Evolutionary conservation across 1,140 invertebrate genomes (phyloP).

Genomic region (Calycopis cecrops): DNA sequence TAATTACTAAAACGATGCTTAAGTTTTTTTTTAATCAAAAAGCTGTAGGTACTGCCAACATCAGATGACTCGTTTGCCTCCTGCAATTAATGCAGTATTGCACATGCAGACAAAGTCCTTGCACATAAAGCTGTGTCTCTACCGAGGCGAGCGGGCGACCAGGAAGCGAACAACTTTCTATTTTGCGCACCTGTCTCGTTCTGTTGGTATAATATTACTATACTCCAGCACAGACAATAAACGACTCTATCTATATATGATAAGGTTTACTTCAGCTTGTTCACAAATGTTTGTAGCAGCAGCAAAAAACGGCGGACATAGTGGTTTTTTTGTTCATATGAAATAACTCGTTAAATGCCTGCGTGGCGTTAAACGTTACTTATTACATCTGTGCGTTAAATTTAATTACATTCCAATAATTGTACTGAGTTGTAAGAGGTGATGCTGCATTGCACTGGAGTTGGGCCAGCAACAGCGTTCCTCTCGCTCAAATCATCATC

Average conservation of each 20-base stretch:
- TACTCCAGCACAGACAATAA: slow-evolving; percentile 28
- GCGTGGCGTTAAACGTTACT: neutral
- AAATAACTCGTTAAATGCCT: neutral
- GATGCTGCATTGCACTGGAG: too few species aligned
- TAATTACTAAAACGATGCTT: too few species aligned
- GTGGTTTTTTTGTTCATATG: slow-evolving; percentile 12
- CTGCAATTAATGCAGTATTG: too few species aligned
- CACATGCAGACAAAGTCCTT: slow-evolving; percentile 36
- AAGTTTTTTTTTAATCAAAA: too few species aligned
- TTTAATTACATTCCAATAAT: neutral
- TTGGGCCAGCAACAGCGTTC: too few species aligned
- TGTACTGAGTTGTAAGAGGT: neutral
- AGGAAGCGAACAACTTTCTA: slow-evolving; percentile 74
- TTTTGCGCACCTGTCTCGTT: slow-evolving; percentile 68
- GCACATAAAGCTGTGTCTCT: slow-evolving; percentile 41
- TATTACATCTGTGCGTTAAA: too few species aligned
- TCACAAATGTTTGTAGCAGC: neutral
- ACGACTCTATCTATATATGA: slow-evolving; percentile 24
- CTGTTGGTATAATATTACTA: slow-evolving; percentile 44
- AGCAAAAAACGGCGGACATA: slow-evolving; percentile 21
- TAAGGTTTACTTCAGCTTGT: neutral
- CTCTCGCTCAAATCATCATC: too few species aligned
- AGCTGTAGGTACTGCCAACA: too few species aligned
- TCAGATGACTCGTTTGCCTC: too few species aligned
- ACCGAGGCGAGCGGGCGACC: slow-evolving; percentile 41